Percentiles rank a stretch among this genome's conserved stretches.
Evolutionary conservation across 2,797 vertebrate species (phyloP).

Genomic region (Thamnophis elegans): DNA sequence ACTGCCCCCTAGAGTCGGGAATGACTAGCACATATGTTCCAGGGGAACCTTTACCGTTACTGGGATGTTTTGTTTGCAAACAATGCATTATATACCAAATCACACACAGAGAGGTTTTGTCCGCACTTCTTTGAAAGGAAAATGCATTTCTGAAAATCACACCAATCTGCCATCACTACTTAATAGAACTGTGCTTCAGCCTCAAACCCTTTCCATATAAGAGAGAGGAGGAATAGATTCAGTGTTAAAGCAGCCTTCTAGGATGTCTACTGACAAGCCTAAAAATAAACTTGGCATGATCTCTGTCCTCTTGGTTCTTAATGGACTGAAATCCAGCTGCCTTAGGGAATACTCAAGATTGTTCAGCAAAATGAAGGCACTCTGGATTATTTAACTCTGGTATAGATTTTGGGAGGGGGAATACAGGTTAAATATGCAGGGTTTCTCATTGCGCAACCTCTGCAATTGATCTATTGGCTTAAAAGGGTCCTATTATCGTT

Average conservation of each 20-base stretch:
- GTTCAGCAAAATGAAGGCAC: constrained; percentile 10
- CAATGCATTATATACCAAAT: not conserved
- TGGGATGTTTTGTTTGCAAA: not conserved
- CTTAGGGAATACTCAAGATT: not conserved
- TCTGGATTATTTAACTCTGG: not conserved
- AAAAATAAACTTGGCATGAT: constrained; percentile 23
- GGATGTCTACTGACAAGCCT: not conserved
- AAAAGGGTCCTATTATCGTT: not conserved
- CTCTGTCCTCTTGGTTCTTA: constrained; percentile 14
- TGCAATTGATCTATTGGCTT: not conserved
- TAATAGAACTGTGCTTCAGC: not conserved
- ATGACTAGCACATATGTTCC: too few relatives aligned
- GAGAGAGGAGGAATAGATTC: not conserved
- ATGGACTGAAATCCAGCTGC: constrained; percentile 25
- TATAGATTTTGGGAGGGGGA: constrained; percentile 11
- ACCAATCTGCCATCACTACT: not conserved
- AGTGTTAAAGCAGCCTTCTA: not conserved
- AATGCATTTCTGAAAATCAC: not conserved
- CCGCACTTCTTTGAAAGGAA: not conserved
- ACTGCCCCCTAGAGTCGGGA: too few relatives aligned
- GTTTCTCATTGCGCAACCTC: not conserved
- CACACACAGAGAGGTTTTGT: not conserved
- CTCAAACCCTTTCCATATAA: not conserved
- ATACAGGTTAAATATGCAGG: not conserved
- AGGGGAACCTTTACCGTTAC: too few relatives aligned